Base-by-base conservation (phyloP, 2,797 vertebrate genomes). In the Linurgus olivaceus region DNA sequence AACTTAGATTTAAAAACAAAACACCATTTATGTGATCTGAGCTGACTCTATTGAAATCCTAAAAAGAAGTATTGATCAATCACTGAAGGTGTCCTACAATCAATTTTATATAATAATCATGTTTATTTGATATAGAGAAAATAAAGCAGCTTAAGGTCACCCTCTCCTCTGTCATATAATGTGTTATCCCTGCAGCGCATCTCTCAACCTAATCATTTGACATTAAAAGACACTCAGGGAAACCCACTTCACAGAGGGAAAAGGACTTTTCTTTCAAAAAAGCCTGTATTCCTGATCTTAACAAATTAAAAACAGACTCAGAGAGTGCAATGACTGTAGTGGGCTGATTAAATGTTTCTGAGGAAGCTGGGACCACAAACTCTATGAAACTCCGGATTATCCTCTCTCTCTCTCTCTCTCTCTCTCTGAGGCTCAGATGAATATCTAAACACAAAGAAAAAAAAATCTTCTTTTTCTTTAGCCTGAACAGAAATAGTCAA, bases 1-100 rank as follows among this genome's bases (percentile, higher is more conserved):
- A 44, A 45, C 4, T 78, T 75, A 57, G 21, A 50, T 81, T 93
- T 84, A 24, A 95, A 96, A 93, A 84, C 38, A 78, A 78, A 96
- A 17, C 16, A 57, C 42, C 72, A 28, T 55, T 86, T 70, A 28
- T 51, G 9, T 62, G 19, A 70, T 77, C 33, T 62, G 66, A 75
- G 25, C 12, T 9, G 2, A 40, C 4, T 71, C 7, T 6, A 50
- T 50, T 78, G 51, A 84, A 86, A 88, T 66, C n/a, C 24, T 57
- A 23, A 90, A 75, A 68, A 42, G 13, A 9, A 45, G 5, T 35
- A 61, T n/a, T 51, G 61, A 75, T 71, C 51, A 83, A 45, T 75
- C 25, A 57, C 63, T 88, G 35, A 71, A 81, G 75, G 12, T 51
- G 37, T 75, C 52, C 33, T 66, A 75, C 70, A 37, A 67, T 72